phyloP scores from a whole-genome alignment of 2,797 vertebrate species.

The Alectoris magna region DNA sequence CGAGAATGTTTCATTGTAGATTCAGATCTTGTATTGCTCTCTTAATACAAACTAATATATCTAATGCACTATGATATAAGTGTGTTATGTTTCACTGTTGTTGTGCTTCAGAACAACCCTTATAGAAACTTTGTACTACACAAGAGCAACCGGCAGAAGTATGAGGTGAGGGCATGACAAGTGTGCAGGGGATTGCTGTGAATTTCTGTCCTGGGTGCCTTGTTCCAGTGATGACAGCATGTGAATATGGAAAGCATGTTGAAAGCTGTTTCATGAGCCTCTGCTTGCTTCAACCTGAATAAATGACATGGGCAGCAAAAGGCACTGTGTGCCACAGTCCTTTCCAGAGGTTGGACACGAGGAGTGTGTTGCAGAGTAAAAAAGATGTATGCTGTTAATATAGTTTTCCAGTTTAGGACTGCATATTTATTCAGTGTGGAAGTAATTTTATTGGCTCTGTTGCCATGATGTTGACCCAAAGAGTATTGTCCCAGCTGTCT shows the following conservation, averaged over 20 bases:
- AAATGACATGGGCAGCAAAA: neutral
- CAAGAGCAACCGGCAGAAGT: conserved; percentile 68
- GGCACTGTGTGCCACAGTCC: neutral
- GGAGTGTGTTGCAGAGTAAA: neutral
- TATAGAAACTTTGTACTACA: conserved; percentile 67
- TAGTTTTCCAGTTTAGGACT: neutral
- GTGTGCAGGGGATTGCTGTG: conserved; percentile 49
- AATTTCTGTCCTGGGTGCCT: neutral
- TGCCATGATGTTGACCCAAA: neutral
- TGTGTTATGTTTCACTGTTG: conserved; percentile 42
- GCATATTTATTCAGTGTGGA: neutral
- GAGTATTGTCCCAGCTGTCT: neutral
- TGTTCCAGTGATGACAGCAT: conserved; percentile 52
- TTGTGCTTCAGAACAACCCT: conserved; percentile 65
- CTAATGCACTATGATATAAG: conserved; percentile 9
- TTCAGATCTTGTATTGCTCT: neutral
- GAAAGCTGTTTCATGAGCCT: neutral
- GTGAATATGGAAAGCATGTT: conserved; percentile 49
- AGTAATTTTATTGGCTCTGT: neutral
- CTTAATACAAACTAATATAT: neutral
- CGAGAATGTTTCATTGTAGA: neutral
- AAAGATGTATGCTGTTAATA: neutral
- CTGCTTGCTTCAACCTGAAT: conserved; percentile 25
- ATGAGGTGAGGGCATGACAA: conserved; percentile 67
- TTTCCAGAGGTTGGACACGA: neutral